phyloP scores from a whole-genome alignment of 2,888 invertebrate species.

The Aphidius colemani region DNA sequence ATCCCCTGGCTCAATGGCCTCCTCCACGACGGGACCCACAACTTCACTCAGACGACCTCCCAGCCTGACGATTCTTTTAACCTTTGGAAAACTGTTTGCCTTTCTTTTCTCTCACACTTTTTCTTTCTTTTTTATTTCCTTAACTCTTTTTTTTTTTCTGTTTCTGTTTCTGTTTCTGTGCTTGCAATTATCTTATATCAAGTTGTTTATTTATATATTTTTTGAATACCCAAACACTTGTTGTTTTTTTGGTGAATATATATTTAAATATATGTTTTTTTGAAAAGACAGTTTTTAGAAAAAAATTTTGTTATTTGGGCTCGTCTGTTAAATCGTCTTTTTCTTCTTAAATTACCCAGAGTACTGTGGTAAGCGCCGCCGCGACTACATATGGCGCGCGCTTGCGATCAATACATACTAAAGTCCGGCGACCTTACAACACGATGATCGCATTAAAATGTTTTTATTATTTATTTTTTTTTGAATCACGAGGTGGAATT shows the following conservation, averaged over 20 bases:
- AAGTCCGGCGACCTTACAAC: constrained; percentile 47
- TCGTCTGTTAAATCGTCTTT: too few species aligned
- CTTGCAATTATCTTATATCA: constrained; percentile 6
- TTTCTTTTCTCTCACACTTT: constrained; percentile 19
- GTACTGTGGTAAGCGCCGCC: constrained; percentile 21
- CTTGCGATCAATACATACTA: constrained; percentile 36
- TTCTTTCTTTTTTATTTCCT: constrained; percentile 10
- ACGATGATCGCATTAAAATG: not conserved
- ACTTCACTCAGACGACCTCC: constrained; percentile 60
- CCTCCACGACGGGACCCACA: constrained; percentile 61
- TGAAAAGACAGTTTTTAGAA: too few species aligned
- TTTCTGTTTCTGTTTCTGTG: constrained; percentile 39
- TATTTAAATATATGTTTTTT: too few species aligned
- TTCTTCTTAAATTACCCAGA: too few species aligned
- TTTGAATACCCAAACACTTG: too few species aligned
- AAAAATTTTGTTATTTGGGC: too few species aligned
- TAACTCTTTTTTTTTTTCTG: constrained; percentile 23
- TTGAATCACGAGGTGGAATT: too few species aligned
- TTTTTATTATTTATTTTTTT: not conserved
- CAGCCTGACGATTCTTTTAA: constrained; percentile 56
- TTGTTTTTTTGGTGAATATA: too few species aligned
- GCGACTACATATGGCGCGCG: constrained; percentile 34
- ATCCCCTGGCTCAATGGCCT: constrained; percentile 59
- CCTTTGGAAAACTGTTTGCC: constrained; percentile 36
- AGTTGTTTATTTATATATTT: not conserved